A percentile compares a stretch with the other conserved stretches of the same genome.
These are phyloP conservation scores for Melieria picta DNA, from an alignment of 2,888 invertebrate genomes.

Conservation along the genomic window DNA sequence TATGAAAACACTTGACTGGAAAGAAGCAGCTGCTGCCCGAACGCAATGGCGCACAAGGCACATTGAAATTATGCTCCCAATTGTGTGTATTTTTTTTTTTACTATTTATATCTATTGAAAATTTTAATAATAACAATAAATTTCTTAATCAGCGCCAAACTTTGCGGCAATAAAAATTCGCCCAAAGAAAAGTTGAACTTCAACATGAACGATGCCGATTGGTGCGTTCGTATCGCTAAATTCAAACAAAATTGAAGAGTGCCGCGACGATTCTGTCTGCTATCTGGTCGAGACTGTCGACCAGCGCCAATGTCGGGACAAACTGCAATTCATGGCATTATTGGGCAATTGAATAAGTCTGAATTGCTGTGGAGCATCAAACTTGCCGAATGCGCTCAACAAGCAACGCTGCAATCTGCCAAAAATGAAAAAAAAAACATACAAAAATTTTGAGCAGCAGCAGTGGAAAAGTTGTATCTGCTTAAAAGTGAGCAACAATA, in stretches of 20 bases:
- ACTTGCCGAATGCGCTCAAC: not conserved
- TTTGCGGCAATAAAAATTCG: not conserved
- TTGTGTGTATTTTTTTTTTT: constrained; percentile 9
- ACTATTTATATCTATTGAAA: not conserved
- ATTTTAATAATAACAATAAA: constrained; percentile 5
- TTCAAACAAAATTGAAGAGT: too few species aligned
- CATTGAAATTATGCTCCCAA: too few species aligned
- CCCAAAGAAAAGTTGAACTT: not conserved
- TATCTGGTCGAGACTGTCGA: not conserved
- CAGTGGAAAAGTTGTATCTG: constrained; percentile 24
- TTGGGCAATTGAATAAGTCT: constrained; percentile 45
- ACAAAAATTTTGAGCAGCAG: constrained; percentile 16
- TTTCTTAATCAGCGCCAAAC: constrained; percentile 10
- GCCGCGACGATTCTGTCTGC: not conserved
- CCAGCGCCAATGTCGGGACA: not conserved
- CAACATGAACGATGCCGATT: not conserved
- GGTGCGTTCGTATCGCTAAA: not conserved
- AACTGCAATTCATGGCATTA: constrained; percentile 42
- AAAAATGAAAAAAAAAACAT: constrained; percentile 18
- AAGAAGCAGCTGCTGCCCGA: too few species aligned
- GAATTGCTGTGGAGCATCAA: constrained; percentile 29
- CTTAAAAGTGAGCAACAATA: constrained; percentile 3
- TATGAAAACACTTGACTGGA: too few species aligned
- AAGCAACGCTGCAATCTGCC: not conserved
- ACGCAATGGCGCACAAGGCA: too few species aligned